Evolutionary conservation across 2,888 invertebrate genomes (phyloP).

Genomic region (Sericinus montela): DNA sequence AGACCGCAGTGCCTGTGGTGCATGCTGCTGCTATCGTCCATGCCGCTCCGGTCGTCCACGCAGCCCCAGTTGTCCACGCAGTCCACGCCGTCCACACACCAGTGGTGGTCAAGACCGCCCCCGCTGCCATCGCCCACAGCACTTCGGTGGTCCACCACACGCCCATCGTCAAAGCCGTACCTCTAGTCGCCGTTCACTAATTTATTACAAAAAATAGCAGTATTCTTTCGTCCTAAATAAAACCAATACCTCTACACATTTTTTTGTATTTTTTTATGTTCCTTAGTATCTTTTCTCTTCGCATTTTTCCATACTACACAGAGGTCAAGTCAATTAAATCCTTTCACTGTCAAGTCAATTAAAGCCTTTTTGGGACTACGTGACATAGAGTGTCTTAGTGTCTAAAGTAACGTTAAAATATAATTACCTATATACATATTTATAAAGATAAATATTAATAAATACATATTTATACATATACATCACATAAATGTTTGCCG

Average conservation of each 20-base stretch:
- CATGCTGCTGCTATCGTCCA: constrained; percentile 34
- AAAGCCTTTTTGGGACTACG: no score
- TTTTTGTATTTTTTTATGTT: neutral
- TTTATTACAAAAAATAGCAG: neutral
- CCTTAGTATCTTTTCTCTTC: no score
- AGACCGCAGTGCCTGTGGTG: constrained; percentile 26
- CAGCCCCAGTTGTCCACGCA: constrained; percentile 38
- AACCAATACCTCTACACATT: constrained; percentile 3
- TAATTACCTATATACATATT: no score
- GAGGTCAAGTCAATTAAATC: no score
- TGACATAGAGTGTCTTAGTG: no score
- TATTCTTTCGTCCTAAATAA: constrained; percentile 9
- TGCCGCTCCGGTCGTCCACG: constrained; percentile 34
- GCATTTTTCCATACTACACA: no score
- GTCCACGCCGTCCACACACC: constrained; percentile 47
- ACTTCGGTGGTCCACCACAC: constrained; percentile 62
- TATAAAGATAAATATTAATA: no score
- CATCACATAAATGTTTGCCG: no score
- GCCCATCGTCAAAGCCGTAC: constrained; percentile 57
- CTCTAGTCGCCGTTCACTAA: constrained; percentile 51
- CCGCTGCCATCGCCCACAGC: constrained; percentile 55
- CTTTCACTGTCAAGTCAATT: no score
- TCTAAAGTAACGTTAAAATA: no score
- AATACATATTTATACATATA: no score
- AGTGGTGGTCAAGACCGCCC: constrained; percentile 59